Percentiles rank a stretch among this genome's conserved stretches.
Evolutionary conservation across 2,113 vertebrate species (phyloP).

Genomic region (Zingel zingel): DNA sequence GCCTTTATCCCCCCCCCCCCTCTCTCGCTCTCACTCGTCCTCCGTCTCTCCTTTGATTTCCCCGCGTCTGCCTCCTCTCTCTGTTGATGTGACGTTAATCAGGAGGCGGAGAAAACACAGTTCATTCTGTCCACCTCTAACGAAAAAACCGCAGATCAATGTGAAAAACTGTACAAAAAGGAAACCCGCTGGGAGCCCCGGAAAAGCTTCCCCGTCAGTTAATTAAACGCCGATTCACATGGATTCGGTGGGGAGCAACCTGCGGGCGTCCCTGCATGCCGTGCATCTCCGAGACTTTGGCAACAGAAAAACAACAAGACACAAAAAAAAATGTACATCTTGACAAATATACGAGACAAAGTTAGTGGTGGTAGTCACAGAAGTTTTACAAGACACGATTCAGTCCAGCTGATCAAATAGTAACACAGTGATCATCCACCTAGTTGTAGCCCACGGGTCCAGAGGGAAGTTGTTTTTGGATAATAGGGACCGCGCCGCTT

Average conservation of each 20-base stretch:
- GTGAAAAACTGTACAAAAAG: not conserved
- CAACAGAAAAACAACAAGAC: no score
- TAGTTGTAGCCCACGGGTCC: no score
- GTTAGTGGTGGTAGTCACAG: no score
- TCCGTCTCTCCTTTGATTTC: conserved; percentile 24
- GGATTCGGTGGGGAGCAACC: conserved; percentile 5
- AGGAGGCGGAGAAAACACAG: conserved; percentile 32
- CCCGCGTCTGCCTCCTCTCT: not conserved
- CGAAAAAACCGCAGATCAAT: conserved; percentile 19
- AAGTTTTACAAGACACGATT: no score
- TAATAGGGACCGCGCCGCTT: no score
- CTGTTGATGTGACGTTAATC: conserved; percentile 37
- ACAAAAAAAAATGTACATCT: no score
- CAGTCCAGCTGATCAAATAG: no score
- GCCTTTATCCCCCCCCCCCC: not conserved
- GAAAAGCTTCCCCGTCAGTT: not conserved
- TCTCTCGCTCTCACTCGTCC: conserved; percentile 2
- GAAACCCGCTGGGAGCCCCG: conserved; percentile 7
- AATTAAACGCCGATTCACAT: conserved; percentile 21
- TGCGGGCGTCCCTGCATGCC: conserved; percentile 18
- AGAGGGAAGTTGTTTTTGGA: no score
- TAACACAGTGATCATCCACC: no score
- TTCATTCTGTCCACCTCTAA: conserved; percentile 4
- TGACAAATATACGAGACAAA: no score
- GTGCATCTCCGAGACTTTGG: not conserved